Percentiles rank a stretch among this genome's conserved stretches.
phyloP scores from a whole-genome alignment of 2,888 invertebrate genomes.

The Cancer borealis region DNA sequence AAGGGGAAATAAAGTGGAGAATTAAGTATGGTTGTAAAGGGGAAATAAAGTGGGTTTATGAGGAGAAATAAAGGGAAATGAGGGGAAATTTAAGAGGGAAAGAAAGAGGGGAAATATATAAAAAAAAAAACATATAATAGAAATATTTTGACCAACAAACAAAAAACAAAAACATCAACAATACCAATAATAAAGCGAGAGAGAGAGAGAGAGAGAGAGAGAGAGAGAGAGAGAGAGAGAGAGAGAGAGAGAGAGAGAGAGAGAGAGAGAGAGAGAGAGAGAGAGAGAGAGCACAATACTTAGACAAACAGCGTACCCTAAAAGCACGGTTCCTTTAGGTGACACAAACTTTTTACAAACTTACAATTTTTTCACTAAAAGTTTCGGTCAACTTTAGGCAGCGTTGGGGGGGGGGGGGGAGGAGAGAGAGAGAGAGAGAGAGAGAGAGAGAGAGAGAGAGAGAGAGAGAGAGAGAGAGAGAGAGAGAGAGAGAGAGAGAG shows the following conservation, averaged over 20 bases:
- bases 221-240: not conserved
- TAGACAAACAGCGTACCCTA: not conserved
- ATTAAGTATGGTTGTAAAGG: too few species aligned
- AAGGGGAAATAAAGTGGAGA: too few species aligned
- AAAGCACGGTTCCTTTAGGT: not conserved
- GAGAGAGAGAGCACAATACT: not conserved
- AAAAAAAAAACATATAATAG: too few species aligned
- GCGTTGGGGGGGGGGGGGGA: too few species aligned
- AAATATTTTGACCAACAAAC: too few species aligned
- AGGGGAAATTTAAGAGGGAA: too few species aligned
- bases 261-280: slow-evolving; percentile 3
- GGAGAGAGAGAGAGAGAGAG: not conserved
- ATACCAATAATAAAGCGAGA: too few species aligned
- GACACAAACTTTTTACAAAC: not conserved
- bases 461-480: slow-evolving; percentile 11
- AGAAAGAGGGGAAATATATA: too few species aligned
- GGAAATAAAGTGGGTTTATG: too few species aligned
- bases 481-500: slow-evolving; percentile 34
- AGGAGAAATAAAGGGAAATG: too few species aligned
- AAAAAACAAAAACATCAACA: too few species aligned
- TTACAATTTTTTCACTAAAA: not conserved
- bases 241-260: not conserved
- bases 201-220: too few species aligned
- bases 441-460: not conserved
- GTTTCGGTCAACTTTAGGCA: not conserved